Conservation (phyloP, 2,797 vertebrate species). For the Xenops minutus region DNA sequence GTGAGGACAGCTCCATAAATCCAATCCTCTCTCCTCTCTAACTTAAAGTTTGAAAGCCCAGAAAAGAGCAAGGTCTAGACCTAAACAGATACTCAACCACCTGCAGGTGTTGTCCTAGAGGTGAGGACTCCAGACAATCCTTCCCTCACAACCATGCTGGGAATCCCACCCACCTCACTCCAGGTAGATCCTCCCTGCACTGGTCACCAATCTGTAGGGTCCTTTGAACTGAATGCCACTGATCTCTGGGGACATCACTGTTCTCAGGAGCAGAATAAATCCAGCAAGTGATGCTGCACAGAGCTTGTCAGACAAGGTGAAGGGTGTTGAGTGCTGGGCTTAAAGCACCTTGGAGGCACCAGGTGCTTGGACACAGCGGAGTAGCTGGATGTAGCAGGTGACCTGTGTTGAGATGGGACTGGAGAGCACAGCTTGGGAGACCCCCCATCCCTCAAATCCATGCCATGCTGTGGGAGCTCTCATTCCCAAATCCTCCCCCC, state of each 20-base stretch:
- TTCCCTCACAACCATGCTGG: not conserved
- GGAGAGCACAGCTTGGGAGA: not conserved
- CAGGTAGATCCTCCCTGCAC: not conserved
- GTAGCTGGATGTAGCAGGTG: not conserved
- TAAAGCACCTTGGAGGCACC: not conserved
- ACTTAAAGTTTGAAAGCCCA: not conserved
- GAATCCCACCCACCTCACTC: fast-evolving
- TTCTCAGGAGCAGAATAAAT: not conserved
- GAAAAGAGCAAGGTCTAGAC: not conserved
- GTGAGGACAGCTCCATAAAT: not conserved
- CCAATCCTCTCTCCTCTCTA: not conserved
- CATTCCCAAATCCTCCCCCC: not conserved
- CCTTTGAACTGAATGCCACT: not conserved
- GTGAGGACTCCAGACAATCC: not conserved
- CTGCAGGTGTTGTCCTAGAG: not conserved
- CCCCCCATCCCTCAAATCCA: too few relatives aligned
- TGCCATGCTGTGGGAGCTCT: not conserved
- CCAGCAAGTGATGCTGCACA: not conserved
- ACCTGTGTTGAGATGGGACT: not conserved
- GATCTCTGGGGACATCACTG: not conserved
- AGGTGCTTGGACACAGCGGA: not conserved
- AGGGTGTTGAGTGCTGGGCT: not conserved
- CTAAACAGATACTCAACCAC: not conserved
- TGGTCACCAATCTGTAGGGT: not conserved
- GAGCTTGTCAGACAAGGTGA: not conserved